Percentiles rank a stretch among this genome's conserved stretches.
Evolutionary conservation across 1,140 invertebrate genomes (phyloP).

Genomic region (Ruditapes philippinarum): DNA sequence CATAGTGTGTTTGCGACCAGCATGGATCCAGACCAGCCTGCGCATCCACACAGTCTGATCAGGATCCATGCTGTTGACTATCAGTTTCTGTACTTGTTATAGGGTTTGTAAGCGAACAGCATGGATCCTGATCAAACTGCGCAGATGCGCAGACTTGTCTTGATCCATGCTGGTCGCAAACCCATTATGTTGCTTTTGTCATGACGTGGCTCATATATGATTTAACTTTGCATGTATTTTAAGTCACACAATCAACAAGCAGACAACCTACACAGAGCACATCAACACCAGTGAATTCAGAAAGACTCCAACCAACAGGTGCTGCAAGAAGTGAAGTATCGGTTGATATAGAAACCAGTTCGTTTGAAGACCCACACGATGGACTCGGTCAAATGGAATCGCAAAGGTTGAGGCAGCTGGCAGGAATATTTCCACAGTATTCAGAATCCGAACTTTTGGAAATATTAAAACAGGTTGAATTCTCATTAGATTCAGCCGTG

Average conservation of each 20-base stretch:
- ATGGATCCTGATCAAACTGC: too few species aligned
- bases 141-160: too few species aligned
- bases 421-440: conserved; percentile 30
- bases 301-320: background rate
- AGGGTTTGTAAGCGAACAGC: too few species aligned
- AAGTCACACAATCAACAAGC: background rate
- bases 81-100: too few species aligned
- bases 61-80: too few species aligned
- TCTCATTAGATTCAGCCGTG: conserved; percentile 3
- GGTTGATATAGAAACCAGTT: background rate
- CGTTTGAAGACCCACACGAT: background rate
- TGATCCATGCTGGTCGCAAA: too few species aligned
- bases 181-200: too few species aligned
- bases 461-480: conserved; percentile 11
- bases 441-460: background rate
- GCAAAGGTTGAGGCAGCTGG: background rate
- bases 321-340: background rate
- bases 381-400: background rate
- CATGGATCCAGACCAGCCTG: too few species aligned
- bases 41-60: too few species aligned
- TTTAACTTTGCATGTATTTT: too few species aligned
- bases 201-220: too few species aligned
- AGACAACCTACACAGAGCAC: background rate
- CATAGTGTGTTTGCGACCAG: too few species aligned
- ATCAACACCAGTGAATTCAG: background rate